A percentile compares a stretch with the other conserved stretches of the same genome.
These are phyloP conservation scores for Watsonalla cultraria DNA, from an alignment of 2,888 invertebrate species.

Conservation along the genomic window DNA sequence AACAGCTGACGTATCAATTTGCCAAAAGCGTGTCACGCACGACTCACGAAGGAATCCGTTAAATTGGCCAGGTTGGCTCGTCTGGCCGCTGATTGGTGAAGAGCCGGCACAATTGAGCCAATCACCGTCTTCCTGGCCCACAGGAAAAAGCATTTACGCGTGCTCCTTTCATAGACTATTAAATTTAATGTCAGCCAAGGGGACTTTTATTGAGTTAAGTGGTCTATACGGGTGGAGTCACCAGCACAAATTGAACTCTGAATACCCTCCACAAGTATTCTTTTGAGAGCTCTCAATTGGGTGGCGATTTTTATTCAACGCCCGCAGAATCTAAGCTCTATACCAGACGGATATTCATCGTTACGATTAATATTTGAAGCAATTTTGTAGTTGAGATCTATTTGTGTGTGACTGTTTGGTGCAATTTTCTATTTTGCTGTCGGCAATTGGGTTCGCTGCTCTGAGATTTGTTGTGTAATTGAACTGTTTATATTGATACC, in stretches of 20 bases:
- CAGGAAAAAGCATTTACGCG: conserved; percentile 68
- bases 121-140: conserved; percentile 70
- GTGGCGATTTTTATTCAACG: conserved; percentile 39
- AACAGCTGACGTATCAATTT: background rate
- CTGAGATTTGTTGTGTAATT: conserved; percentile 1
- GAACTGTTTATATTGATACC: background rate
- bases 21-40: conserved; percentile 19
- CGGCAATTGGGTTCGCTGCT: conserved; percentile 35
- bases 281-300: conserved; percentile 26
- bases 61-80: conserved; percentile 33
- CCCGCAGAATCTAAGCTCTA: conserved; percentile 62
- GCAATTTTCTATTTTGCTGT: conserved; percentile 40
- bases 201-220: conserved; percentile 76
- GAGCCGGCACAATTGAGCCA: conserved; percentile 70
- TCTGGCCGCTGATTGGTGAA: conserved; percentile 70
- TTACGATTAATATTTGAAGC: conserved; percentile 59
- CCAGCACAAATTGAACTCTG: conserved; percentile 43
- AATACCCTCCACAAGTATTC: conserved; percentile 14
- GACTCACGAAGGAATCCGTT: conserved; percentile 28
- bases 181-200: conserved; percentile 71
- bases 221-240: conserved; percentile 57
- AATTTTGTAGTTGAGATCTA: conserved; percentile 65
- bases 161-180: conserved; percentile 73
- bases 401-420: conserved; percentile 35
- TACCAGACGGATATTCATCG: conserved; percentile 60